Conservation (phyloP, 1,140 invertebrate genomes). For the Myzus persicae region DNA sequence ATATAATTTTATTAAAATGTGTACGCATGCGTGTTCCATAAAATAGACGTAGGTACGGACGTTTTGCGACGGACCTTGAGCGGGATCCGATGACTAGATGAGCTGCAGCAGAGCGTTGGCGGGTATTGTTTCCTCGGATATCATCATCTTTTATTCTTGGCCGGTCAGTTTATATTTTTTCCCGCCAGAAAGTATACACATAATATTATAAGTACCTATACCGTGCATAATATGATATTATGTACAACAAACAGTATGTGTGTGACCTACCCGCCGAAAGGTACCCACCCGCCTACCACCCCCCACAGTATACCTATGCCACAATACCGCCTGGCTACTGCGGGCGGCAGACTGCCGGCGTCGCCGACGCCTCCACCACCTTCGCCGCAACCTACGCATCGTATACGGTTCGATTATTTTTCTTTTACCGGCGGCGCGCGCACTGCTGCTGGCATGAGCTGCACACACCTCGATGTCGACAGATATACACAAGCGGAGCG, state of each 20-base stretch:
- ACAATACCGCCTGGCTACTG: background rate
- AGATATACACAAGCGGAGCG: too few species aligned
- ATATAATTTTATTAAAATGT: background rate
- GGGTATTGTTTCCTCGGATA: background rate
- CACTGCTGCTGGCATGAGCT: background rate
- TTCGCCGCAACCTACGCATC: background rate
- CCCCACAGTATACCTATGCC: background rate
- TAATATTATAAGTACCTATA: too few species aligned
- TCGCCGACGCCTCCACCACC: background rate
- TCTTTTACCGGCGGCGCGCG: background rate
- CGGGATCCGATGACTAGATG: background rate
- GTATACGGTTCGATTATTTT: constrained; percentile 12
- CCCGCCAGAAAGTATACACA: background rate
- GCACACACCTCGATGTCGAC: background rate
- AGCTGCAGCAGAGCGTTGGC: background rate
- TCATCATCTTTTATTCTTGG: background rate
- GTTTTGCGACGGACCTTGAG: constrained; percentile 8
- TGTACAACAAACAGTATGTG: too few species aligned
- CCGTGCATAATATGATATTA: too few species aligned
- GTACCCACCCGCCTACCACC: background rate
- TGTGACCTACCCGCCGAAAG: background rate
- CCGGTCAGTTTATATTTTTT: background rate
- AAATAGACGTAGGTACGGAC: background rate
- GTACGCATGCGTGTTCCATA: background rate
- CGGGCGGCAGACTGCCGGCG: background rate